Conservation (phyloP, 2,888 invertebrate species). For the Ceraclea dissimilis region DNA sequence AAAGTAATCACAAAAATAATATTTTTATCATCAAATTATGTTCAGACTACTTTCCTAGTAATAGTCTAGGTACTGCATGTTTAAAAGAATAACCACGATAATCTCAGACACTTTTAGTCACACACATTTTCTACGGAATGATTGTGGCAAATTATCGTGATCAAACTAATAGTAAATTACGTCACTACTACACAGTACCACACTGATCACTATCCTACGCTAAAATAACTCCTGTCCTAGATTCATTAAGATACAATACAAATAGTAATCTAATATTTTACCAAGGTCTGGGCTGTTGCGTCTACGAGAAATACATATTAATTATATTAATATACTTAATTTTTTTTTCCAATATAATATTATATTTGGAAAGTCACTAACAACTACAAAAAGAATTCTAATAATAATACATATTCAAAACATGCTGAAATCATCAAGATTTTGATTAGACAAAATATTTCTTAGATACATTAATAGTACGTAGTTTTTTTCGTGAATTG, state of each 20-base stretch:
- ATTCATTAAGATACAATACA: no score
- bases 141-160: no score
- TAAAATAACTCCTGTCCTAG: no score
- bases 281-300: constrained; percentile 16
- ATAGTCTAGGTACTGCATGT: neutral
- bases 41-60: neutral
- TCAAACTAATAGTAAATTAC: no score
- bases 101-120: no score
- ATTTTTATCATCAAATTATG: constrained; percentile 4
- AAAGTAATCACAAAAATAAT: constrained; percentile 33
- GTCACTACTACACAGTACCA: neutral
- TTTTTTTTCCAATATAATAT: constrained; percentile 16
- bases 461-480: no score
- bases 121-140: no score
- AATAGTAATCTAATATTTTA: no score
- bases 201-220: neutral
- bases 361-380: constrained; percentile 24
- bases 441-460: no score
- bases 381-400: constrained; percentile 17
- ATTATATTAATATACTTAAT: constrained; percentile 18
- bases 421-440: no score
- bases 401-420: constrained; percentile 6
- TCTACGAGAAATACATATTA: constrained; percentile 10
- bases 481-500: no score
- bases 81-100: no score